A percentile compares a stretch with the other conserved stretches of the same genome.
Evolutionary conservation across 2,797 vertebrate species (phyloP).

Genomic region (Siniperca undulata): DNA sequence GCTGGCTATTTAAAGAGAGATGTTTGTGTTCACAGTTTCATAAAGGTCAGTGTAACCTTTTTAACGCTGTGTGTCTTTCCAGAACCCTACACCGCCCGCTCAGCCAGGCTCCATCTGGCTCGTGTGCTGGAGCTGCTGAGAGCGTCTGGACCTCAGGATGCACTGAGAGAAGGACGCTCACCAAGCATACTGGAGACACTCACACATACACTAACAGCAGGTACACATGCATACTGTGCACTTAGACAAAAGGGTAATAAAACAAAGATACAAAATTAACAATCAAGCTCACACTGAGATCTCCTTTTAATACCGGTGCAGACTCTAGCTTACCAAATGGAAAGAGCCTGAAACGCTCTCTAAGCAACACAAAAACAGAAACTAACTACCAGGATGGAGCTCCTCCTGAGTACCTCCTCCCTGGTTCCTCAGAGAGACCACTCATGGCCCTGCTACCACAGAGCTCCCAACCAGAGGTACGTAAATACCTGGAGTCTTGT

Average conservation of each 20-base stretch:
- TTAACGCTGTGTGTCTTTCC: constrained; percentile 21
- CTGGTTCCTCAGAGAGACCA: constrained; percentile 86
- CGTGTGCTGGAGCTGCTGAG: constrained; percentile 86
- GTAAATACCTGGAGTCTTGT: background rate
- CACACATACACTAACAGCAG: constrained; percentile 78
- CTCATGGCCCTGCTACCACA: constrained; percentile 86
- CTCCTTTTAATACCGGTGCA: constrained; percentile 46
- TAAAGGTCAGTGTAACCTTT: constrained; percentile 14
- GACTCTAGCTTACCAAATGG: constrained; percentile 73
- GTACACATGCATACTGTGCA: constrained; percentile 58
- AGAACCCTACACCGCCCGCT: constrained; percentile 87
- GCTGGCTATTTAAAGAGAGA: background rate
- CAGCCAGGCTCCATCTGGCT: constrained; percentile 84
- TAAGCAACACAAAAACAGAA: constrained; percentile 84
- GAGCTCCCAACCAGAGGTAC: constrained; percentile 83
- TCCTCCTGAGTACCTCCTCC: constrained; percentile 88
- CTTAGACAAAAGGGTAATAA: background rate
- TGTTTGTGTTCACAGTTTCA: constrained; percentile 23
- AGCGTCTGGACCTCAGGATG: constrained; percentile 83
- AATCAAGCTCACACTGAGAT: background rate
- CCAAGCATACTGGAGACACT: constrained; percentile 84
- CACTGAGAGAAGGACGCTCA: constrained; percentile 86
- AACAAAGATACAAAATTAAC: background rate
- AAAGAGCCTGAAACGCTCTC: constrained; percentile 83
- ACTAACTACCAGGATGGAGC: constrained; percentile 75